A percentile compares a stretch with the other conserved stretches of the same genome.
Evolutionary conservation across 2,113 vertebrate genomes (phyloP).

Genomic region (Cyanoderma ruficeps): DNA sequence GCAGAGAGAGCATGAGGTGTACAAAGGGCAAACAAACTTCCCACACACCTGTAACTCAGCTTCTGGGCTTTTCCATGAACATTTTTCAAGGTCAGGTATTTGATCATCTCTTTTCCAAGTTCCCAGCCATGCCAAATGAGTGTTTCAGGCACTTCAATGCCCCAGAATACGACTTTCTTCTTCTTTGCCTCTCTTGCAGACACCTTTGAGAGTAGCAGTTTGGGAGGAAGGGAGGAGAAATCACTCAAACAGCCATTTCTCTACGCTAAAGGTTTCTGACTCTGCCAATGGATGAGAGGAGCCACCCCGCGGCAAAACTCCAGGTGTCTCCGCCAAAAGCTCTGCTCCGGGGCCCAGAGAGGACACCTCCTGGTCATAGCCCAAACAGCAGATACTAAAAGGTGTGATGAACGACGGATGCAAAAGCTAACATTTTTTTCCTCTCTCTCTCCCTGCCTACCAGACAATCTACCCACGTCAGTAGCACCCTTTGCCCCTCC

Average conservation of each 20-base stretch:
- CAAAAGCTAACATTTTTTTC: background rate
- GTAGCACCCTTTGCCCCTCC: background rate
- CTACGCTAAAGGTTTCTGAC: background rate
- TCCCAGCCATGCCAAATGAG: conserved; percentile 89
- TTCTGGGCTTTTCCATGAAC: conserved; percentile 82
- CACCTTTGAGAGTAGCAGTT: background rate
- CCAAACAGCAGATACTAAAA: background rate
- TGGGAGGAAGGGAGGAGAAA: background rate
- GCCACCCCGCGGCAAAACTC: background rate
- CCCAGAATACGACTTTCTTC: conserved; percentile 76
- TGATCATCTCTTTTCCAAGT: conserved; percentile 79
- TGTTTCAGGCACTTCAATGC: conserved; percentile 81
- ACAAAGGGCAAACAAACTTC: background rate
- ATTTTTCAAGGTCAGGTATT: conserved; percentile 85
- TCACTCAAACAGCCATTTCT: background rate
- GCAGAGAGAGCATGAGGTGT: background rate
- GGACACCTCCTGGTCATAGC: background rate
- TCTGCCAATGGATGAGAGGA: background rate
- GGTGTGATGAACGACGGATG: background rate
- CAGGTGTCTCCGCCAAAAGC: background rate
- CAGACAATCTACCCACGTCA: background rate
- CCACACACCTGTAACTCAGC: conserved; percentile 82
- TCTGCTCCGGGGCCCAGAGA: background rate
- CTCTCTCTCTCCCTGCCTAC: background rate
- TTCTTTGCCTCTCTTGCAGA: background rate